phyloP scores from a whole-genome alignment of 2,797 vertebrate genomes.

The Phalloptychus januarius region DNA sequence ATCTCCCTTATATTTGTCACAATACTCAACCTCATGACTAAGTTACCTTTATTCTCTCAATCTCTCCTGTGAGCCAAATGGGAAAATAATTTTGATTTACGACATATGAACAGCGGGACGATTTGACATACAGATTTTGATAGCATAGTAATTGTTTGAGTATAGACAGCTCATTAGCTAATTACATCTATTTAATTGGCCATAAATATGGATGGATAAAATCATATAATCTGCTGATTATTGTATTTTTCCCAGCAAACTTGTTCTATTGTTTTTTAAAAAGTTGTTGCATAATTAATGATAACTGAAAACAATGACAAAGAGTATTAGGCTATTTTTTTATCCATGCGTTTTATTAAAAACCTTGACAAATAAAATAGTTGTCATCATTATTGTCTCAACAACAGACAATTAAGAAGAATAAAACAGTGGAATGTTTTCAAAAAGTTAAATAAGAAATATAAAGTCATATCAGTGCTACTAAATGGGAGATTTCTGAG shows the following conservation, averaged over 20 bases:
- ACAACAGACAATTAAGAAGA: too few relatives aligned
- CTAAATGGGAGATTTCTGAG: not conserved
- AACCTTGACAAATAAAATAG: too few relatives aligned
- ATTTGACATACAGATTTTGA: not conserved
- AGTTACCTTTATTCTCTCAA: not conserved
- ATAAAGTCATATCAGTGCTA: not conserved
- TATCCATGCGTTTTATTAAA: too few relatives aligned
- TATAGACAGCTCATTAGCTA: too few relatives aligned
- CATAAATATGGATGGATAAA: not conserved
- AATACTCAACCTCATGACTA: not conserved
- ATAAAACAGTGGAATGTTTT: too few relatives aligned
- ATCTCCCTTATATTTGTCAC: not conserved
- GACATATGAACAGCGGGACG: not conserved
- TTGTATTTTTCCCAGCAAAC: too few relatives aligned
- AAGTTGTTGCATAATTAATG: too few relatives aligned
- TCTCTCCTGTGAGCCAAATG: not conserved
- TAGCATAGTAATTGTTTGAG: not conserved
- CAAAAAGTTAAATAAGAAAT: too few relatives aligned
- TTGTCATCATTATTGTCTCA: too few relatives aligned
- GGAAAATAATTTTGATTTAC: not conserved
- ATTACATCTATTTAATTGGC: not conserved
- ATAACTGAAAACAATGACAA: too few relatives aligned
- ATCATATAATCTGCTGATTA: not conserved
- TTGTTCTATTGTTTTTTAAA: too few relatives aligned
- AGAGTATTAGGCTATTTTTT: too few relatives aligned